phyloP scores from a whole-genome alignment of 2,113 vertebrate species.

The Otis tarda region DNA sequence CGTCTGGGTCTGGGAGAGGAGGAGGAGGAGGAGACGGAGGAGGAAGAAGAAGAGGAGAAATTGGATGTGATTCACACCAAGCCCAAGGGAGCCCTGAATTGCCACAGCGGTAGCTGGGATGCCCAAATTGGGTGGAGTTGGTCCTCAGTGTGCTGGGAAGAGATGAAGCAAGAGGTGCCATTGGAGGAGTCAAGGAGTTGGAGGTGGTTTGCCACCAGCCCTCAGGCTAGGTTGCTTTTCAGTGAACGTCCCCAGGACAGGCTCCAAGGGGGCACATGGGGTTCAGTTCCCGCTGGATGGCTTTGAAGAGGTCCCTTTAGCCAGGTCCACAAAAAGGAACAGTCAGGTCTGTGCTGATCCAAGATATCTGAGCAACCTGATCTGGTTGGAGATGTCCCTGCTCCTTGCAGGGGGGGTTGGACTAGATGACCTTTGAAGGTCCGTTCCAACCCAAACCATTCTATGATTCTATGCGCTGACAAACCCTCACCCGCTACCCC shows the following conservation, averaged over 20 bases:
- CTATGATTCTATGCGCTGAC: not conserved
- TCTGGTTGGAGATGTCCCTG: too few relatives aligned
- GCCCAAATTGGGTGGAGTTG: not conserved
- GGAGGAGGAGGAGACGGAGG: too few relatives aligned
- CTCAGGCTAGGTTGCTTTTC: not conserved
- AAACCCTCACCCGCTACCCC: not conserved
- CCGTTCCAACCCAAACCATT: too few relatives aligned
- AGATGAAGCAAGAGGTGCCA: not conserved
- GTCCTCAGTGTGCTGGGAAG: not conserved
- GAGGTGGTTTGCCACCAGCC: not conserved
- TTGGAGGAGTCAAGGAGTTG: rapidly evolving
- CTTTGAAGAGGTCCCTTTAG: not conserved
- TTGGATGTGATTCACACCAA: not conserved
- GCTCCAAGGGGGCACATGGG: not conserved
- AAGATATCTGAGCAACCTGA: too few relatives aligned
- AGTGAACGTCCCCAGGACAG: not conserved
- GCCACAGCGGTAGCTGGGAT: rapidly evolving
- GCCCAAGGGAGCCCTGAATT: not conserved
- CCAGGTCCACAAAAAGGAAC: not conserved
- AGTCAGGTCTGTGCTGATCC: not conserved
- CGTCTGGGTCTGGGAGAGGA: not conserved
- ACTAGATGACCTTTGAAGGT: too few relatives aligned
- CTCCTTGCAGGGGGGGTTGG: too few relatives aligned
- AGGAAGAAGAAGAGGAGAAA: not conserved
- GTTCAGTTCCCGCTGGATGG: not conserved